Evolutionary conservation across 1,140 invertebrate species (phyloP).

Genomic region (Diorhabda sublineata): DNA sequence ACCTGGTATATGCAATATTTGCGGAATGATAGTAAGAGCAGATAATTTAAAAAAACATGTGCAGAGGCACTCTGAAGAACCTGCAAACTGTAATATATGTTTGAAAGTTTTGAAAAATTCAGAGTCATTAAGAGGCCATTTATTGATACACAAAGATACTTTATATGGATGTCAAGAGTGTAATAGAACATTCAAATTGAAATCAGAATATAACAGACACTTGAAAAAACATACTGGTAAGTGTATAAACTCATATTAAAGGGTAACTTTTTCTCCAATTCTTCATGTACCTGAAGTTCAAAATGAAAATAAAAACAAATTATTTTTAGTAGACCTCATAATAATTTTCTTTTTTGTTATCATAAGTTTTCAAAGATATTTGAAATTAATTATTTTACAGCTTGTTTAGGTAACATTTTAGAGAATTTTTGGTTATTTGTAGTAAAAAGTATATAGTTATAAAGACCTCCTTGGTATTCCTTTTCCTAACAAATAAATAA

Average conservation of each 20-base stretch:
- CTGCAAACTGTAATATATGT: slow-evolving; percentile 32
- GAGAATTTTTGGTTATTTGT: too few relatives aligned
- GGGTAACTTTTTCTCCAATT: background rate
- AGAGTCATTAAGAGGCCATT: slow-evolving; percentile 35
- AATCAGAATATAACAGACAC: slow-evolving; percentile 34
- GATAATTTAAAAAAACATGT: slow-evolving; percentile 38
- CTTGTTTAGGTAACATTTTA: too few relatives aligned
- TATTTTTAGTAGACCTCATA: too few relatives aligned
- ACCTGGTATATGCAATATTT: slow-evolving; percentile 37
- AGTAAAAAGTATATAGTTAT: too few relatives aligned
- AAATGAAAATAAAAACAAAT: too few relatives aligned
- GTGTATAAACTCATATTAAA: background rate
- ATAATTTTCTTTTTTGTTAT: too few relatives aligned
- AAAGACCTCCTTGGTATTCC: too few relatives aligned
- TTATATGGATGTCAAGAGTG: slow-evolving; percentile 36
- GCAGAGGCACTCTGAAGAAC: slow-evolving; percentile 31
- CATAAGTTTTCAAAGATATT: too few relatives aligned
- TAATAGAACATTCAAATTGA: slow-evolving; percentile 33
- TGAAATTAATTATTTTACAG: too few relatives aligned
- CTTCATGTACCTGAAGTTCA: too few relatives aligned
- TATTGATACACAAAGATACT: slow-evolving; percentile 28
- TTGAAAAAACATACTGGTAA: slow-evolving; percentile 33
- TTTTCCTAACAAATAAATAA: too few relatives aligned
- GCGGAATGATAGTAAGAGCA: slow-evolving; percentile 32
- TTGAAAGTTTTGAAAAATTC: slow-evolving; percentile 35